Evolutionary conservation across 2,797 vertebrate species (phyloP).

Genomic region (Rhincodon typus): DNA sequence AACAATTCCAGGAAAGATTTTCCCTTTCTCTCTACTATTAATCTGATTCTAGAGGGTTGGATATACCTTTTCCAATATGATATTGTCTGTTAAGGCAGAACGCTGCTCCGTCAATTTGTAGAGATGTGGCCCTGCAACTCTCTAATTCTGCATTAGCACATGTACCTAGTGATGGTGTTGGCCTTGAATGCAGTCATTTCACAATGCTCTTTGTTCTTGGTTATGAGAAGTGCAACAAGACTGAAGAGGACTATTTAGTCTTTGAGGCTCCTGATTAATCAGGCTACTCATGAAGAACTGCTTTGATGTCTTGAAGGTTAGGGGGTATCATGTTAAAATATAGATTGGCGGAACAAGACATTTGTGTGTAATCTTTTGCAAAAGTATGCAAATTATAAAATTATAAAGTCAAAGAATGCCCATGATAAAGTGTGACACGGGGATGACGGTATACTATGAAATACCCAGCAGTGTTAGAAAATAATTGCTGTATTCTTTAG

Average conservation of each 20-base stretch:
- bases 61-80: too few relatives aligned
- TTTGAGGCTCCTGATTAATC: background rate
- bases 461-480: background rate
- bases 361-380: background rate
- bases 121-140: too few relatives aligned
- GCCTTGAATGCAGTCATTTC: background rate
- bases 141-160: too few relatives aligned
- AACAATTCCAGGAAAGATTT: too few relatives aligned
- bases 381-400: background rate
- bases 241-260: background rate
- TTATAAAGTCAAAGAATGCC: background rate
- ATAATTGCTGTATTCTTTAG: background rate
- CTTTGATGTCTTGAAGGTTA: background rate
- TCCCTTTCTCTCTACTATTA: too few relatives aligned
- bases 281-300: background rate
- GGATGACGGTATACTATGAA: background rate
- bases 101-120: too few relatives aligned
- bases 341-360: background rate
- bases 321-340: background rate
- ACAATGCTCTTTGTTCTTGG: background rate
- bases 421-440: background rate
- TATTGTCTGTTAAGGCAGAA: too few relatives aligned
- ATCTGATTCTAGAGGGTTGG: too few relatives aligned
- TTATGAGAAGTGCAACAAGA: background rate
- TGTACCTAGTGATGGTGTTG: too few relatives aligned